Conservation (phyloP, 1,140 invertebrate genomes). For the Apocrypta bakeri region DNA sequence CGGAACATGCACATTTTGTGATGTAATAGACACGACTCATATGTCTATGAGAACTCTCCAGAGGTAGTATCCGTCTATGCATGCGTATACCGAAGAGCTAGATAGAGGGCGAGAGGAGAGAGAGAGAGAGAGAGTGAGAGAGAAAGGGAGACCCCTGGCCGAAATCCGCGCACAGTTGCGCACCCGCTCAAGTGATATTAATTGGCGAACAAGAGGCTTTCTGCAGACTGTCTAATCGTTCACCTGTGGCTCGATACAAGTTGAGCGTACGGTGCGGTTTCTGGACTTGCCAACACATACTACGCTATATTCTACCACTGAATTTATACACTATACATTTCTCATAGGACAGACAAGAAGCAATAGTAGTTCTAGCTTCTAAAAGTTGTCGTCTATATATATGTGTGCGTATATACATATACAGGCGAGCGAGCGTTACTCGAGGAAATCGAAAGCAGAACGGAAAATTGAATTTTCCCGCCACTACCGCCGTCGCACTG, state of each 20-base stretch:
- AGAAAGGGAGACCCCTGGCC: too few species aligned
- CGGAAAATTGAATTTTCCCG: not conserved
- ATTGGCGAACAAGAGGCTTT: not conserved
- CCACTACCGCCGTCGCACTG: too few species aligned
- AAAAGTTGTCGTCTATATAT: not conserved
- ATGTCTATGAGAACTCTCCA: too few species aligned
- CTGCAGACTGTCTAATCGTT: constrained; percentile 1
- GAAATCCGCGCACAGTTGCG: not conserved
- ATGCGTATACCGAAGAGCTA: too few species aligned
- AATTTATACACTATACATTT: not conserved
- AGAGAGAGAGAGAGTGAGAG: too few species aligned
- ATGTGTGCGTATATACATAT: not conserved
- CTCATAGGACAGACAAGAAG: too few species aligned
- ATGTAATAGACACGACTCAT: not conserved
- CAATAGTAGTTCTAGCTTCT: not conserved
- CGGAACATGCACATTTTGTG: not conserved
- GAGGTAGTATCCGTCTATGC: too few species aligned
- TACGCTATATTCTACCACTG: not conserved
- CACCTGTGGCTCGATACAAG: not conserved
- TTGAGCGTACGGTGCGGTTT: not conserved
- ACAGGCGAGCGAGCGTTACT: not conserved
- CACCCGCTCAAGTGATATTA: not conserved
- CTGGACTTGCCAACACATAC: not conserved
- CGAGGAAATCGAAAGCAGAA: not conserved
- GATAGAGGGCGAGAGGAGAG: too few species aligned